These are phyloP conservation scores for Gymnosoma rotundatum DNA, from an alignment of 2,888 invertebrate species.

Conservation along the genomic window DNA sequence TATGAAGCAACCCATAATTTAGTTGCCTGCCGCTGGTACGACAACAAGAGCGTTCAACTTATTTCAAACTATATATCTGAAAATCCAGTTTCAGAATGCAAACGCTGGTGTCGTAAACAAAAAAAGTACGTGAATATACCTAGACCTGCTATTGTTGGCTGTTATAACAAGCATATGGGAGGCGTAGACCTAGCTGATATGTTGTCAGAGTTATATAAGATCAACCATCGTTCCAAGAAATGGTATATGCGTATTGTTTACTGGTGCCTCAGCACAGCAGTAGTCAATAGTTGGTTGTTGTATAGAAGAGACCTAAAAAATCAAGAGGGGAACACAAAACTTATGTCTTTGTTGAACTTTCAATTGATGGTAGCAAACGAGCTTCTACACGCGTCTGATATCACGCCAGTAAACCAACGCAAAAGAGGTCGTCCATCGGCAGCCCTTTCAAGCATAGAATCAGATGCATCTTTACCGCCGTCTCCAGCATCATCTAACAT, in stretches of 20 bases:
- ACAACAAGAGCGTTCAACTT: constrained; percentile 68
- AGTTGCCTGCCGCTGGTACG: constrained; percentile 68
- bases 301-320: constrained; percentile 24
- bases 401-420: not conserved
- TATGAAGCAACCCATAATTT: constrained; percentile 63
- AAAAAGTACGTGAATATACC: constrained; percentile 56
- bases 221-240: constrained; percentile 2
- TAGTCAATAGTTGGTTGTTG: constrained; percentile 9
- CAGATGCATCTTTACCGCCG: not conserved
- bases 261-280: constrained; percentile 3
- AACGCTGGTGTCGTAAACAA: constrained; percentile 67
- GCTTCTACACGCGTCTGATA: constrained; percentile 23
- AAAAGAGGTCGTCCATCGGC: constrained; percentile 1
- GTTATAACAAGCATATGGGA: constrained; percentile 2
- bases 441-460: not conserved
- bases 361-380: constrained; percentile 53
- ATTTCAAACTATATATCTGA: constrained; percentile 63
- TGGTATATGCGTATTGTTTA: constrained; percentile 9
- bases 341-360: constrained; percentile 36
- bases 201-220: not conserved
- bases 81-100: constrained; percentile 62
- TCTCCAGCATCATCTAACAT: constrained; percentile 10
- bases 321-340: constrained; percentile 26
- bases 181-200: constrained; percentile 1
- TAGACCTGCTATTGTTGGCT: constrained; percentile 47